phyloP scores from a whole-genome alignment of 2,888 invertebrate genomes.

The Cheilosia impressa region DNA sequence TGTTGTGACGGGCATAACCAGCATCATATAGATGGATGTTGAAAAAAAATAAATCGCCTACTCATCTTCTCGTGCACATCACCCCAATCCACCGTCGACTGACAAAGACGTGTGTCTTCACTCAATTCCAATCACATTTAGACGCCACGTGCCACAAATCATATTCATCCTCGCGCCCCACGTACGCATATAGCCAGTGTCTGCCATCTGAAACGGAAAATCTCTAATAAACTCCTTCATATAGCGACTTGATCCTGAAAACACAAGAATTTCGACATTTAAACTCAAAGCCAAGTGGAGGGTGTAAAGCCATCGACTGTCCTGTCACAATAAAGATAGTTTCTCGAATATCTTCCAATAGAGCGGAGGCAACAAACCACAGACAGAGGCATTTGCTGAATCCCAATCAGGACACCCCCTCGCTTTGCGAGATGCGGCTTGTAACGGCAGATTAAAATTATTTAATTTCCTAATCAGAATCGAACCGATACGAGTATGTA shows the following conservation, averaged over 20 bases:
- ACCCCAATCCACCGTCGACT: constrained; percentile 28
- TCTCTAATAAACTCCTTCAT: constrained; percentile 55
- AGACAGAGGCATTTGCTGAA: constrained; percentile 39
- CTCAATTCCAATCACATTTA: constrained; percentile 78
- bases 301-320: not conserved
- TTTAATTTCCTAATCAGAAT: constrained; percentile 74
- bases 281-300: constrained; percentile 7
- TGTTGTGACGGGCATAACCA: constrained; percentile 59
- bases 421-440: constrained; percentile 59
- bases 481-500: constrained; percentile 17
- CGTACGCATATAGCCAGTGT: not conserved
- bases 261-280: constrained; percentile 13
- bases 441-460: constrained; percentile 73
- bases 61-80: constrained; percentile 64
- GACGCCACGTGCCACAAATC: constrained; percentile 76
- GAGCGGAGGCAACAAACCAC: constrained; percentile 33
- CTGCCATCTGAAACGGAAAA: constrained; percentile 11
- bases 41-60: constrained; percentile 53
- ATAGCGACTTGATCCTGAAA: constrained; percentile 40
- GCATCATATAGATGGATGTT: constrained; percentile 1
- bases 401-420: constrained; percentile 46
- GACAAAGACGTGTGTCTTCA: constrained; percentile 76
- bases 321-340: constrained; percentile 74
- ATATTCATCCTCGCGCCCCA: constrained; percentile 74
- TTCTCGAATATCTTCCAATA: constrained; percentile 38